Conservation (phyloP, 2,888 invertebrate species). For the Orchesellides sinensis region DNA sequence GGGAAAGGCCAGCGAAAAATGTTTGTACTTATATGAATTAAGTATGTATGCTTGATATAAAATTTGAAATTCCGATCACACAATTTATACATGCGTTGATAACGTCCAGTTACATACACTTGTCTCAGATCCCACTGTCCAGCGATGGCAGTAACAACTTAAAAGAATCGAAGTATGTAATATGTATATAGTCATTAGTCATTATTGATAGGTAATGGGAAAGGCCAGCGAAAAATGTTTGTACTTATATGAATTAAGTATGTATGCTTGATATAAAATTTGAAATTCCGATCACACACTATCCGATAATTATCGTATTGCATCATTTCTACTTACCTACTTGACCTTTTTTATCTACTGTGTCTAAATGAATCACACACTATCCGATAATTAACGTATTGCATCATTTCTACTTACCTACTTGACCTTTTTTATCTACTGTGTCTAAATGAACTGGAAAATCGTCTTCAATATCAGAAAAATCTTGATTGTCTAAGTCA, state of each 20-base stretch:
- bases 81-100: too few relatives aligned
- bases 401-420: constrained; percentile 3
- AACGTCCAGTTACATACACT: too few relatives aligned
- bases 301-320: too few relatives aligned
- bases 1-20: too few relatives aligned
- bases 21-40: too few relatives aligned
- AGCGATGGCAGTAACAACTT: constrained; percentile 26
- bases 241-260: too few relatives aligned
- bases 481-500: too few relatives aligned
- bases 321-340: constrained; percentile 7
- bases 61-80: not conserved
- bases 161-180: not conserved
- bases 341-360: constrained; percentile 17
- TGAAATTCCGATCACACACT: not conserved
- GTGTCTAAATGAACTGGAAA: constrained; percentile 33
- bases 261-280: not conserved
- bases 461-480: constrained; percentile 14
- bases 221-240: too few relatives aligned
- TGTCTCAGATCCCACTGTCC: constrained; percentile 28
- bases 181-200: too few relatives aligned
- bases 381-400: too few relatives aligned
- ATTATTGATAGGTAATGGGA: too few relatives aligned
- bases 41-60: not conserved
- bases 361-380: not conserved
- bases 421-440: constrained; percentile 14